phyloP scores from a whole-genome alignment of 2,888 invertebrate genomes.

The Xanthia togata region DNA sequence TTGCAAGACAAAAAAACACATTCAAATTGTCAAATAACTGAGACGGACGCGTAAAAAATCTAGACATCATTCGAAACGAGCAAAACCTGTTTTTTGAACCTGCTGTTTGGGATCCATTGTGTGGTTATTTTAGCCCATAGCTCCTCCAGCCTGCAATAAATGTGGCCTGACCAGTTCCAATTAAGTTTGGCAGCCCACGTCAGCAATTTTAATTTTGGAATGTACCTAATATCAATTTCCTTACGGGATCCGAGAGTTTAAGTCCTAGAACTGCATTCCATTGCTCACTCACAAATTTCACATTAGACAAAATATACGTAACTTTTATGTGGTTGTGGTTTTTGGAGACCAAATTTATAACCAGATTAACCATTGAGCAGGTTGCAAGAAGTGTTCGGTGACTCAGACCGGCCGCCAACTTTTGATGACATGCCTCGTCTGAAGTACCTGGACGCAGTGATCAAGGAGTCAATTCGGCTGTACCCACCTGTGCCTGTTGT shows the following conservation, averaged over 20 bases:
- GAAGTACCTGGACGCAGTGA: slow-evolving; percentile 72
- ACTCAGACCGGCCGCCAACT: slow-evolving; percentile 57
- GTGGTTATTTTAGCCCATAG: neutral
- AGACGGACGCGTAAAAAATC: too few species aligned
- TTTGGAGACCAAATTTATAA: too few species aligned
- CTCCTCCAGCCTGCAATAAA: neutral
- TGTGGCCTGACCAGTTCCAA: neutral
- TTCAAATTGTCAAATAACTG: too few species aligned
- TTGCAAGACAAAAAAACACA: too few species aligned
- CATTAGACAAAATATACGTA: too few species aligned
- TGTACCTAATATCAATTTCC: neutral
- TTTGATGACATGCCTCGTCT: slow-evolving; percentile 65
- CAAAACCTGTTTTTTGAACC: too few species aligned
- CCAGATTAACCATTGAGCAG: too few species aligned
- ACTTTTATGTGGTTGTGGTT: too few species aligned
- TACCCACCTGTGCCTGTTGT: slow-evolving; percentile 72
- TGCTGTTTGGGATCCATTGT: neutral
- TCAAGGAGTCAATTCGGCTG: slow-evolving; percentile 71
- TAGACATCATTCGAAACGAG: too few species aligned
- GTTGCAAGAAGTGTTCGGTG: too few species aligned
- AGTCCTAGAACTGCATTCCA: neutral
- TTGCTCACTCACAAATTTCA: neutral
- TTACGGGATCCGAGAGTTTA: neutral
- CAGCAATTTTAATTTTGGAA: neutral
- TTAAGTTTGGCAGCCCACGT: neutral